phyloP scores from a whole-genome alignment of 2,888 invertebrate species.

The Acronicta aceris region DNA sequence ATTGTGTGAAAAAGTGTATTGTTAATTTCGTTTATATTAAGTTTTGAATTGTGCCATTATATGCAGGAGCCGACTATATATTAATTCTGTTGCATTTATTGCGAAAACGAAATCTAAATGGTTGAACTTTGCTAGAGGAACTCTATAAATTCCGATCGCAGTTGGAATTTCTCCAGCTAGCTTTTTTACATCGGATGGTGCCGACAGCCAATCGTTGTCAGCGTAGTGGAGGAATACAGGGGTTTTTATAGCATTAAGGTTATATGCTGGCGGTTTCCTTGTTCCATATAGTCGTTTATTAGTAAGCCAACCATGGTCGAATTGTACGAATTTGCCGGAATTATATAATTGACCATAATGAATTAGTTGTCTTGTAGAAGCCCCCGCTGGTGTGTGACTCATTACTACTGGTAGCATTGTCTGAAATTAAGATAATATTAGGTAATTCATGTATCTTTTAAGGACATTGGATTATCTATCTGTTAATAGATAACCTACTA shows the following conservation, averaged over 20 bases:
- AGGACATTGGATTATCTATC: no score
- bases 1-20: constrained; percentile 39
- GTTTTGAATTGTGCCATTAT: constrained; percentile 78
- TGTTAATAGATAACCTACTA: no score
- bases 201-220: constrained; percentile 86
- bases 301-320: constrained; percentile 80
- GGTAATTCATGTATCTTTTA: not conserved
- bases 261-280: constrained; percentile 84
- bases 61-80: constrained; percentile 87
- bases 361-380: constrained; percentile 84
- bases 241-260: constrained; percentile 78
- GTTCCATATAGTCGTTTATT: constrained; percentile 84
- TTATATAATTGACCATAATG: constrained; percentile 86
- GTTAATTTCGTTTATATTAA: constrained; percentile 13
- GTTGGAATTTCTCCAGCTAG: constrained; percentile 78
- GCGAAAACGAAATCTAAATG: constrained; percentile 90
- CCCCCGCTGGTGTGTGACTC: constrained; percentile 86
- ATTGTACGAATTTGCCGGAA: constrained; percentile 83
- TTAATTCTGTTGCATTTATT: constrained; percentile 87
- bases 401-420: constrained; percentile 85
- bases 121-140: constrained; percentile 83
- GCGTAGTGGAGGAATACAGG: constrained; percentile 87
- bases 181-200: constrained; percentile 79
- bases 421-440: constrained; percentile 65
- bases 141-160: constrained; percentile 82